phyloP scores from a whole-genome alignment of 2,797 vertebrate species.

The Molothrus aeneus region DNA sequence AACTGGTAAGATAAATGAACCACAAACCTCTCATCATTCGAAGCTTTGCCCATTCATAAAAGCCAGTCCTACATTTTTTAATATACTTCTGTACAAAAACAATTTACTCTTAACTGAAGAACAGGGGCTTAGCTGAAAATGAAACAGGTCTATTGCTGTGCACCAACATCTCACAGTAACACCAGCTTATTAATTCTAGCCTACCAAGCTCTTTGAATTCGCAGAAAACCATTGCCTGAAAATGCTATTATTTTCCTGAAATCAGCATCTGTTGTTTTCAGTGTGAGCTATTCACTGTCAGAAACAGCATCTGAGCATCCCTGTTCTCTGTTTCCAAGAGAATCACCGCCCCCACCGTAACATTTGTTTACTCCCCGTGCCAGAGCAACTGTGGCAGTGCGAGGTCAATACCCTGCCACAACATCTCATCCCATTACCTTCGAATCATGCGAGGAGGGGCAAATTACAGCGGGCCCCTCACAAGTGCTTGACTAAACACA shows the following conservation, averaged over 20 bases:
- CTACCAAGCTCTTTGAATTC: conserved; percentile 5
- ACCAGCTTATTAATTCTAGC: not conserved
- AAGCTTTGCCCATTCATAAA: not conserved
- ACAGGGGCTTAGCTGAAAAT: not conserved
- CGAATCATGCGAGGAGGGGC: not conserved
- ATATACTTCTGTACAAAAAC: not conserved
- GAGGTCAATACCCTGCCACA: not conserved
- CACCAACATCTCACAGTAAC: not conserved
- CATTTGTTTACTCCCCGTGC: conserved; percentile 8
- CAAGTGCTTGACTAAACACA: not conserved
- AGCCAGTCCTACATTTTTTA: not conserved
- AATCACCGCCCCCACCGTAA: not conserved
- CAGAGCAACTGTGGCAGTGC: not conserved
- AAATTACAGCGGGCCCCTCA: not conserved
- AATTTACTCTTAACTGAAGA: not conserved
- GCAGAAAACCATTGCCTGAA: conserved; percentile 22
- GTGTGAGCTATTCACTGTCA: conserved; percentile 23
- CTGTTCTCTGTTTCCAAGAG: not conserved
- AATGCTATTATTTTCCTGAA: conserved; percentile 57
- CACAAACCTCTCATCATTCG: not conserved
- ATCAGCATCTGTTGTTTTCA: conserved; percentile 65
- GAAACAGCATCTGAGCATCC: conserved; percentile 4
- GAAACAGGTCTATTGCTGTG: not conserved
- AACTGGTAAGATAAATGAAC: not conserved
- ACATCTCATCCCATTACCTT: not conserved